A percentile compares a stretch with the other conserved stretches of the same genome.
Conservation (phyloP, 2,888 invertebrate species). For the Aphrophora alni region DNA sequence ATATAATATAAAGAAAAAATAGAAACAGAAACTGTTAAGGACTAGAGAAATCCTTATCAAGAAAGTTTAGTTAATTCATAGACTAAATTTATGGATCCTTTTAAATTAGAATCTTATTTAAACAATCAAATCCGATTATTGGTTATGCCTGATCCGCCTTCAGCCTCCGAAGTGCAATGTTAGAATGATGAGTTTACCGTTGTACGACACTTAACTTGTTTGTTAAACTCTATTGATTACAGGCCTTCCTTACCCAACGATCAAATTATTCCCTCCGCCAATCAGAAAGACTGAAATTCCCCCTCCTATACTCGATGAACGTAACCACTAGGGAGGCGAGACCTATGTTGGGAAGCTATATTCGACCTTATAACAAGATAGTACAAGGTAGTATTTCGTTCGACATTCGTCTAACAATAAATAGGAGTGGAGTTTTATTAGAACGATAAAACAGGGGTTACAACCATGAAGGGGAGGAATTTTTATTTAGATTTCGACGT, state of each 20-base stretch:
- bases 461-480: conserved; percentile 41
- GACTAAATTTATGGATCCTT: no score
- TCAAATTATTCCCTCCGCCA: conserved; percentile 25
- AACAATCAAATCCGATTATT: no score
- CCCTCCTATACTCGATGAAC: conserved; percentile 12
- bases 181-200: background rate
- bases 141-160: no score
- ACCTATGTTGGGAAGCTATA: background rate
- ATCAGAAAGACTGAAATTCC: conserved; percentile 13
- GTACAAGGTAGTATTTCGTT: conserved; percentile 20
- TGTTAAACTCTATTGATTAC: conserved; percentile 9
- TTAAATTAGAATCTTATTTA: no score
- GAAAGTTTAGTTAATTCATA: no score
- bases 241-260: conserved; percentile 28
- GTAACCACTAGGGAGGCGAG: conserved; percentile 16
- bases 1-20: no score
- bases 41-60: no score
- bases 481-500: conserved; percentile 37
- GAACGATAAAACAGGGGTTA: conserved; percentile 44
- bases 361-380: conserved; percentile 16
- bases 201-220: background rate
- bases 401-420: conserved; percentile 21
- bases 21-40: no score
- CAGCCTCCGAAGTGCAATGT: no score
- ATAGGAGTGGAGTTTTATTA: conserved; percentile 43